phyloP scores from a whole-genome alignment of 2,113 vertebrate species.

The Rhegmatorhina hoffmannsi region DNA sequence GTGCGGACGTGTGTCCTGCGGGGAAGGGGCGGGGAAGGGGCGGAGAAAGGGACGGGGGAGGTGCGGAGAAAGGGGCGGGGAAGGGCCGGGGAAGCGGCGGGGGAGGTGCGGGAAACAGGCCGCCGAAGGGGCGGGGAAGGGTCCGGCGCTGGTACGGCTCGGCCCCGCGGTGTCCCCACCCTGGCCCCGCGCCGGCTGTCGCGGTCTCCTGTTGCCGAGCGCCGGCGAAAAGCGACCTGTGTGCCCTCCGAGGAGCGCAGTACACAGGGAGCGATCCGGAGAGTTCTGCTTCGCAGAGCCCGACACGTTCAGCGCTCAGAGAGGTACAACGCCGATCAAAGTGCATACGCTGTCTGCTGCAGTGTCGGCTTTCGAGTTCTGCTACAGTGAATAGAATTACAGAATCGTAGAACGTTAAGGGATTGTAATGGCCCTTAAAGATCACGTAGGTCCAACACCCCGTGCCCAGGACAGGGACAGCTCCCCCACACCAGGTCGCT shows the following conservation, averaged over 20 bases:
- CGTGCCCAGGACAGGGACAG: not conserved
- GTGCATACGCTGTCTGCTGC: rapidly evolving
- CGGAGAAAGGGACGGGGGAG: no score
- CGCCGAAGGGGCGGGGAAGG: no score
- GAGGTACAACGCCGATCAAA: rapidly evolving
- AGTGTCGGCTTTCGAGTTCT: not conserved
- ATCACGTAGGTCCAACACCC: rapidly evolving
- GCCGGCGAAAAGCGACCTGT: rapidly evolving
- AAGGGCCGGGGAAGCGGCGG: no score
- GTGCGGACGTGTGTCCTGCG: not conserved
- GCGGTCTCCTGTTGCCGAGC: rapidly evolving
- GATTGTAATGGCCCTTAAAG: not conserved
- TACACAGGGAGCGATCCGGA: rapidly evolving
- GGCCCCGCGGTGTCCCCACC: no score
- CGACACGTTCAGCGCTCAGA: rapidly evolving
- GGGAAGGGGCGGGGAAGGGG: not conserved
- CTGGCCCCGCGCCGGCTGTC: no score
- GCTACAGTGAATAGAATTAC: rapidly evolving
- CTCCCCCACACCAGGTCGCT: rapidly evolving
- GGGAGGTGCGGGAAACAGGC: no score
- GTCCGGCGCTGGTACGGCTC: no score
- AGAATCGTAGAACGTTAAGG: no score
- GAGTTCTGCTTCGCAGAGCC: not conserved
- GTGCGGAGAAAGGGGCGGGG: not conserved
- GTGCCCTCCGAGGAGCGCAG: rapidly evolving